These are phyloP conservation scores for Nomada lathburiana DNA, from an alignment of 2,888 invertebrate species.

Conservation along the genomic window DNA sequence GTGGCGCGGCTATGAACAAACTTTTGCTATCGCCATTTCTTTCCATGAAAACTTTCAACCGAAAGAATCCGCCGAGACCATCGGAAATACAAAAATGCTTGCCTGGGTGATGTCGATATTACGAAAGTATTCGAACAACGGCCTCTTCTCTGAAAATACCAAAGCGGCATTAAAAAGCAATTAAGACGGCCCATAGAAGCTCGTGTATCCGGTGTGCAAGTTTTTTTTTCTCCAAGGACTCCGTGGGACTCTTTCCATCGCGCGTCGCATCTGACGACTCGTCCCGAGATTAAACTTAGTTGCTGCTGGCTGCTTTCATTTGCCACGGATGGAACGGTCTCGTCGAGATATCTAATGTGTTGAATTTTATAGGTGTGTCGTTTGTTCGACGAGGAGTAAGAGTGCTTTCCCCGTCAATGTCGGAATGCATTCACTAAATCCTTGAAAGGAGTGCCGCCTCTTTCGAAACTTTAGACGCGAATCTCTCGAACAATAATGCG, in stretches of 20 bases:
- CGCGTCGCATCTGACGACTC: neutral
- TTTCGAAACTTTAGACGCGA: neutral
- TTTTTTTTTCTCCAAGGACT: conserved; percentile 48
- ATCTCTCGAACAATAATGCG: neutral
- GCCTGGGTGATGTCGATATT: conserved; percentile 36
- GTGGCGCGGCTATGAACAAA: conserved; percentile 12
- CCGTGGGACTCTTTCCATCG: conserved; percentile 6
- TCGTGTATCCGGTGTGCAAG: conserved; percentile 40
- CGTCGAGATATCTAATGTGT: neutral
- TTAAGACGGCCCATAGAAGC: conserved; percentile 60
- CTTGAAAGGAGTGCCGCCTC: neutral
- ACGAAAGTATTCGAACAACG: conserved; percentile 53
- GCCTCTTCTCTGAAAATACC: conserved; percentile 50
- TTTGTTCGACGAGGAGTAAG: neutral
- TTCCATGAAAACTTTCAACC: conserved; percentile 2
- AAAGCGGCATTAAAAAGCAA: conserved; percentile 73
- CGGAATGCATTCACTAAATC: neutral
- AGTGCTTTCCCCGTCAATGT: neutral
- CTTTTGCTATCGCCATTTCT: conserved; percentile 1
- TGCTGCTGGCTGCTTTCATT: neutral
- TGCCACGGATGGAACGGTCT: neutral
- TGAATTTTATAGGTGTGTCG: no score
- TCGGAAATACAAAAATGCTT: conserved; percentile 36
- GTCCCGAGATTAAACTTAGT: conserved; percentile 38
- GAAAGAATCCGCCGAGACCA: neutral